A percentile compares a stretch with the other conserved stretches of the same genome.
Evolutionary conservation across 2,797 vertebrate genomes (phyloP).

Genomic region (Scarus forsteni): DNA sequence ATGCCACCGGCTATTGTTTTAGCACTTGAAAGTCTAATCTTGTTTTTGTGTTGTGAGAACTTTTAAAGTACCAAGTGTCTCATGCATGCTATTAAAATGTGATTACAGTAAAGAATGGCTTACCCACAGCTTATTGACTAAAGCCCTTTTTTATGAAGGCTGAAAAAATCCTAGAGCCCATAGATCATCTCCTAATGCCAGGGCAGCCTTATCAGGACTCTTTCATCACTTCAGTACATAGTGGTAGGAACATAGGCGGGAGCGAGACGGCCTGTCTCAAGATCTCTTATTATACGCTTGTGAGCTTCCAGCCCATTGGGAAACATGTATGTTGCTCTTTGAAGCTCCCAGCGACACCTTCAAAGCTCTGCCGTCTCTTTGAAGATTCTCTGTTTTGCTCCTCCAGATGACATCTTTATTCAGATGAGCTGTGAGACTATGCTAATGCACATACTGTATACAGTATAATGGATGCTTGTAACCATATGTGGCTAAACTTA

Average conservation of each 20-base stretch:
- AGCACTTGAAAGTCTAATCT: conserved; percentile 29
- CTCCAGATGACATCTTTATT: conserved; percentile 69
- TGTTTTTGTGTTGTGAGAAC: conserved; percentile 27
- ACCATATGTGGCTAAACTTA: background rate
- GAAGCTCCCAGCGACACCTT: conserved; percentile 82
- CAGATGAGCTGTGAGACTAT: conserved; percentile 66
- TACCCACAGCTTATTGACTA: conserved; percentile 28
- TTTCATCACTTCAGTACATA: conserved; percentile 23
- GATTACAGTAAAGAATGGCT: conserved; percentile 25
- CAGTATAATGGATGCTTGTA: conserved; percentile 1
- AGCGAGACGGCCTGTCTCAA: conserved; percentile 43
- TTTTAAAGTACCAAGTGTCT: conserved; percentile 37
- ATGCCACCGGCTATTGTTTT: conserved; percentile 49
- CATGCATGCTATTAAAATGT: conserved; percentile 29
- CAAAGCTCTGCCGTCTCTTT: conserved; percentile 81
- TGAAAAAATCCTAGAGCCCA: conserved; percentile 43
- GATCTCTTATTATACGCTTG: conserved; percentile 59
- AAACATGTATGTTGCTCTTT: conserved; percentile 74
- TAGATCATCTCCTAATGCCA: conserved; percentile 27
- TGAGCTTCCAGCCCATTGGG: conserved; percentile 63
- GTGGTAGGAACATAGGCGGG: conserved; percentile 39
- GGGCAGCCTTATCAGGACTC: conserved; percentile 24
- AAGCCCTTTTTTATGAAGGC: conserved; percentile 40
- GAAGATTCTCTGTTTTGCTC: conserved; percentile 75
- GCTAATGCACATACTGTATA: conserved; percentile 41